phyloP scores from a whole-genome alignment of 2,797 vertebrate species.

The Cephalopachus bancanus region DNA sequence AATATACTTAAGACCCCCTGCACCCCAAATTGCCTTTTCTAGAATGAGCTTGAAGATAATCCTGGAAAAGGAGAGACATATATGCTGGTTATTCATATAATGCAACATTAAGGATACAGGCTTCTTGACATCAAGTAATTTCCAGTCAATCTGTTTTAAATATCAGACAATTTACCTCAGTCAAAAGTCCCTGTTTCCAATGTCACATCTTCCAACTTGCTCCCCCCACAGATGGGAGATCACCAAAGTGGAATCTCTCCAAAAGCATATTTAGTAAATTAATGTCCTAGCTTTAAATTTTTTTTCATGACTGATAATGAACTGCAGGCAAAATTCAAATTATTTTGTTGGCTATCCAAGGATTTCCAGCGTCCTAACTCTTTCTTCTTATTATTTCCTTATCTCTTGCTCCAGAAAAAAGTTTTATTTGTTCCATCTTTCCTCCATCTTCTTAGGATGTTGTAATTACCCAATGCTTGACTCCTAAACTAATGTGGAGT shows the following conservation, averaged over 20 bases:
- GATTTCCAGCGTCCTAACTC: neutral
- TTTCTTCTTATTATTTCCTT: neutral
- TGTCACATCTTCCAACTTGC: neutral
- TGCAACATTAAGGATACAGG: neutral
- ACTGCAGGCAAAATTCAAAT: neutral
- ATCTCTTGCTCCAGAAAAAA: neutral
- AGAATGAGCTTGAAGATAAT: neutral
- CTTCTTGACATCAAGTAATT: slow-evolving; percentile 6
- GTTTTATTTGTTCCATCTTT: neutral
- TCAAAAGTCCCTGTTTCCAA: neutral
- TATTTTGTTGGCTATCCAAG: neutral
- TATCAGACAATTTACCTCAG: slow-evolving; percentile 4
- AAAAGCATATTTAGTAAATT: neutral
- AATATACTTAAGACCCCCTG: neutral
- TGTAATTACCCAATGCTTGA: neutral
- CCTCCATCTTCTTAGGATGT: neutral
- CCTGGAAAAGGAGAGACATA: neutral
- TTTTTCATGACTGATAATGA: neutral
- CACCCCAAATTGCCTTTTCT: neutral
- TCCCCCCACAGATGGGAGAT: neutral
- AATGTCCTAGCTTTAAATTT: neutral
- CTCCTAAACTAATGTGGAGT: neutral
- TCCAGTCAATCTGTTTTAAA: neutral
- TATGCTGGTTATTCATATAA: neutral
- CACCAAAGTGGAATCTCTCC: neutral